A percentile compares a stretch with the other conserved stretches of the same genome.
phyloP scores from a whole-genome alignment of 2,113 vertebrate genomes.

The Chrysochloris asiatica region DNA sequence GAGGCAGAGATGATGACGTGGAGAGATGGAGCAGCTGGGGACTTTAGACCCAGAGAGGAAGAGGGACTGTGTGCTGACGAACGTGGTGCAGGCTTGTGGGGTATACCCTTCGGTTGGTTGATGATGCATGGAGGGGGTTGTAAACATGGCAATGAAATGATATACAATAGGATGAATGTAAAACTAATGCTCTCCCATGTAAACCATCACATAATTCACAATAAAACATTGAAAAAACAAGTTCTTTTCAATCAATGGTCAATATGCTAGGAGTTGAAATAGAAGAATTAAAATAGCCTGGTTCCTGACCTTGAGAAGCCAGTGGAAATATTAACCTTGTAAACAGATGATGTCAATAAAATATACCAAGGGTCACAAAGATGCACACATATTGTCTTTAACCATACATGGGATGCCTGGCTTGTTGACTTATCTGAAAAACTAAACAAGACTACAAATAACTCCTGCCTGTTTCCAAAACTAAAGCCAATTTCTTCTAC shows the following conservation, averaged over 20 bases:
- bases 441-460: neutral
- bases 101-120: no score
- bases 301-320: neutral
- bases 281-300: neutral
- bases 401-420: neutral
- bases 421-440: neutral
- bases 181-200: no score
- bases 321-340: neutral
- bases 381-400: neutral
- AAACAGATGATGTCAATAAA: neutral
- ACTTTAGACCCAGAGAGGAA: no score
- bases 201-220: no score
- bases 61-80: no score
- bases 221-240: no score
- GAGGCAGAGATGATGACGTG: no score
- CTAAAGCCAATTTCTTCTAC: neutral
- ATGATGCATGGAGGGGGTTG: no score
- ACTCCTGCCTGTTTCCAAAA: constrained; percentile 10
- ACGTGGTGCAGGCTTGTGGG: no score
- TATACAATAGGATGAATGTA: no score
- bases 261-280: neutral
- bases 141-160: no score
- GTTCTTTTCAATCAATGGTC: constrained; percentile 5
- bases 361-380: neutral
- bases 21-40: no score